Percentiles rank a stretch among this genome's conserved stretches.
phyloP scores from a whole-genome alignment of 30 jellyfish, hydroid and myxozoan species.

The Catostylus mosaicus region DNA sequence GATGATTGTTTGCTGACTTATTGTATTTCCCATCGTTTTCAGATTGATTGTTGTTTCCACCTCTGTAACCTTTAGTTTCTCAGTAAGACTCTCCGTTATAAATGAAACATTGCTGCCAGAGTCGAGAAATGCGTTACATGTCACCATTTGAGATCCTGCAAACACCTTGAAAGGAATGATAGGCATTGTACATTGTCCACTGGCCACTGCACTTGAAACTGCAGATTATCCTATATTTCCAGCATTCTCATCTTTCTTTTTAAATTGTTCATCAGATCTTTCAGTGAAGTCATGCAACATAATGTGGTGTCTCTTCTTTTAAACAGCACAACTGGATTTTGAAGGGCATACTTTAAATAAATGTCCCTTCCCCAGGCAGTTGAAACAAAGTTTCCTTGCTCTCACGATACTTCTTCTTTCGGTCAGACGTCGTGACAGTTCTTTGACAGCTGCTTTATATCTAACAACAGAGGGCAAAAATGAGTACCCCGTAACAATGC shows the following conservation, averaged over 20 bases:
- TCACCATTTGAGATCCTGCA: constrained; percentile 49
- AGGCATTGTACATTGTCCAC: constrained; percentile 46
- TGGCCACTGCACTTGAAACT: constrained; percentile 20
- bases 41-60: constrained; percentile 46
- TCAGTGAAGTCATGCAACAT: constrained; percentile 18
- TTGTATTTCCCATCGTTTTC: constrained; percentile 18
- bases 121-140: constrained; percentile 61
- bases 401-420: constrained; percentile 58
- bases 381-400: constrained; percentile 38
- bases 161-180: constrained; percentile 47
- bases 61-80: constrained; percentile 45
- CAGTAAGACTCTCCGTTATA: constrained; percentile 33
- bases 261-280: constrained; percentile 11
- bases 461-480: constrained; percentile 33
- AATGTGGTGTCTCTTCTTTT: constrained; percentile 19
- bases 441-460: constrained; percentile 24
- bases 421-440: constrained; percentile 18
- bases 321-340: constrained; percentile 31
- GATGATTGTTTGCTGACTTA: constrained; percentile 31
- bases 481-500: constrained; percentile 47
- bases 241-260: constrained; percentile 9
- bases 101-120: constrained; percentile 58
- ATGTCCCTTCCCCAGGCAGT: constrained; percentile 52
- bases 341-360: constrained; percentile 27
- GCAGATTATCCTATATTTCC: constrained; percentile 2